phyloP scores from a whole-genome alignment of 2,113 vertebrate genomes.

The Pimephales promelas region DNA sequence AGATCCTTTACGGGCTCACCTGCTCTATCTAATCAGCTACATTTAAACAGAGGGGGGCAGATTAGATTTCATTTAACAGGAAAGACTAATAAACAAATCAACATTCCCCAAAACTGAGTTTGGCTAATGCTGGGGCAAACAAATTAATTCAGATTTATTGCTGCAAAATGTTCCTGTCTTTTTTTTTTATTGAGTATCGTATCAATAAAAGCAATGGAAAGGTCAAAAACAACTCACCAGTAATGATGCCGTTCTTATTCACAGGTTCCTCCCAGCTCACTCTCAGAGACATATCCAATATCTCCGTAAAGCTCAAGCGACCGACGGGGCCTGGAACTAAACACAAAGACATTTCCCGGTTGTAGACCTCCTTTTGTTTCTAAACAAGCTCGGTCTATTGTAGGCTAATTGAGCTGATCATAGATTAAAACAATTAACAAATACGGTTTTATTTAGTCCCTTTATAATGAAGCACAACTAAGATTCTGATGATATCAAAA shows the following conservation, averaged over 20 bases:
- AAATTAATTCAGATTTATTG: not conserved
- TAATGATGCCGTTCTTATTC: constrained; percentile 92
- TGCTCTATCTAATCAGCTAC: constrained; percentile 43
- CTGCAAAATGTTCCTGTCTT: not conserved
- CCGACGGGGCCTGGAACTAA: constrained; percentile 89
- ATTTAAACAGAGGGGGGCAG: constrained; percentile 45
- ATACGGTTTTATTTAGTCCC: constrained; percentile 1
- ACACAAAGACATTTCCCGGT: constrained; percentile 20
- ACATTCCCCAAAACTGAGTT: constrained; percentile 29
- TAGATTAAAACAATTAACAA: not conserved
- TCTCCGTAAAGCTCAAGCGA: constrained; percentile 92
- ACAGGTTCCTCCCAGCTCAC: constrained; percentile 95
- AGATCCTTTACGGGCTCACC: constrained; percentile 45
- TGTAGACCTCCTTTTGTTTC: not conserved
- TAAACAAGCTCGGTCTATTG: not conserved
- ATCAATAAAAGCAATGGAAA: constrained; percentile 30
- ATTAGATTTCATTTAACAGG: constrained; percentile 45
- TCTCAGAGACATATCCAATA: constrained; percentile 92
- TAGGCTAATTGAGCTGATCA: not conserved
- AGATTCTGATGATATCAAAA: not conserved
- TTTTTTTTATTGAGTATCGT: not conserved
- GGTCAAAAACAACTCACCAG: constrained; percentile 71
- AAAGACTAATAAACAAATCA: constrained; percentile 47
- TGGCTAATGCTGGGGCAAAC: not conserved
- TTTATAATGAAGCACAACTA: not conserved